Evolutionary conservation across 1,140 invertebrate species (phyloP).

Genomic region (Lysiphlebus fabarum): DNA sequence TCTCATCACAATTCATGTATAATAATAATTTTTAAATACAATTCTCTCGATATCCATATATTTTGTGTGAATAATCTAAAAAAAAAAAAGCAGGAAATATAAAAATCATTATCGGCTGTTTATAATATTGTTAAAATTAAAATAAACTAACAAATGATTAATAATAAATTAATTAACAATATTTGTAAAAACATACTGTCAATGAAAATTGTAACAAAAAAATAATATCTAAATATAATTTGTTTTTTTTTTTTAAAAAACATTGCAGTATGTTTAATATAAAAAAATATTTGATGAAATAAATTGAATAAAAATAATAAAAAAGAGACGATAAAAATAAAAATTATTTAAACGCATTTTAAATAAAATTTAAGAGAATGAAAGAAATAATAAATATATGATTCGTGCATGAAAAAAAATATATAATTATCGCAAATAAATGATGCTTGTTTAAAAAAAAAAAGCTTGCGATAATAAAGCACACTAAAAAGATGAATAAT

Average conservation of each 20-base stretch:
- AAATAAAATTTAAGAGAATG: conserved; percentile 5
- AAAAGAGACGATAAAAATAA: too few relatives aligned
- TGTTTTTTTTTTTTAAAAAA: too few relatives aligned
- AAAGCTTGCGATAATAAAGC: conserved; percentile 49
- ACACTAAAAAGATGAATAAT: conserved; percentile 34
- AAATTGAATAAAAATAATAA: too few relatives aligned
- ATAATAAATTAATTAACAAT: too few relatives aligned
- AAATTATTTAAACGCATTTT: not conserved
- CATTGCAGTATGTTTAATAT: too few relatives aligned
- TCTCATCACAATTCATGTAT: not conserved
- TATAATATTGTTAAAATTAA: conserved; percentile 19
- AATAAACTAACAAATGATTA: too few relatives aligned
- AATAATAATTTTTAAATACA: not conserved
- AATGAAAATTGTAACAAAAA: too few relatives aligned
- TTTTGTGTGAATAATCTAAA: conserved; percentile 10
- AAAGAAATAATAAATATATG: not conserved
- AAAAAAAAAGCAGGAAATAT: not conserved
- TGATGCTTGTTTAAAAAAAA: too few relatives aligned
- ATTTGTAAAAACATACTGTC: too few relatives aligned
- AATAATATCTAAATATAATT: too few relatives aligned
- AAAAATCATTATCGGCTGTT: conserved; percentile 20
- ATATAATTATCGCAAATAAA: conserved; percentile 34
- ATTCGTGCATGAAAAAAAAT: conserved; percentile 27
- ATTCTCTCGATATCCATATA: not conserved
- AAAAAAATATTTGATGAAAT: too few relatives aligned